Evolutionary conservation across 92 coral and sea anemone species (phyloP).

Genomic region (Zoanthus solanderi): DNA sequence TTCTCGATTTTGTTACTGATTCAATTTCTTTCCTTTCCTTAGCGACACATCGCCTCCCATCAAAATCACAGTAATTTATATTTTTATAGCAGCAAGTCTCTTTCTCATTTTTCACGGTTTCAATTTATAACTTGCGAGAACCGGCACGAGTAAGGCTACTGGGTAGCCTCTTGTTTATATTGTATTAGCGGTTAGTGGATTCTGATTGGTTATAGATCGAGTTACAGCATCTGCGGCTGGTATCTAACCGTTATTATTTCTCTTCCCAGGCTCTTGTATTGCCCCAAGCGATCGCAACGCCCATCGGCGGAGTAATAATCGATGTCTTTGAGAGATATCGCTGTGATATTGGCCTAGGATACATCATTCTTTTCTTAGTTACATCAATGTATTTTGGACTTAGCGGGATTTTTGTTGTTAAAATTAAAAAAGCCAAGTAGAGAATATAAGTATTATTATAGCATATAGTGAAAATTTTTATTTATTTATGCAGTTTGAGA

Average conservation of each 20-base stretch:
- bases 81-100: too few relatives aligned
- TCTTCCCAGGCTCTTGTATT: slow-evolving; percentile 88
- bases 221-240: background rate
- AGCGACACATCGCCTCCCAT: too few relatives aligned
- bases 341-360: slow-evolving; percentile 98
- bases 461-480: background rate
- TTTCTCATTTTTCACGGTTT: too few relatives aligned
- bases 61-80: too few relatives aligned
- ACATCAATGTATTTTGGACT: slow-evolving; percentile 94
- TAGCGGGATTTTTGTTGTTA: slow-evolving; percentile 94
- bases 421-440: slow-evolving; percentile 88
- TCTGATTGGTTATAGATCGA: too few relatives aligned
- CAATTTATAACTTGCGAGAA: too few relatives aligned
- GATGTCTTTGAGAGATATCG: slow-evolving; percentile 94
- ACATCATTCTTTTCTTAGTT: slow-evolving; percentile 95
- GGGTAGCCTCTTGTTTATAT: too few relatives aligned
- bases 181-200: too few relatives aligned
- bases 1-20: too few relatives aligned
- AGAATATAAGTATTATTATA: background rate
- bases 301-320: slow-evolving; percentile 91
- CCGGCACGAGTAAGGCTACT: too few relatives aligned
- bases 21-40: too few relatives aligned
- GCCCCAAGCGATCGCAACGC: slow-evolving; percentile 99
- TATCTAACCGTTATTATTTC: background rate
- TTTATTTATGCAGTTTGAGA: background rate